Percentiles rank a stretch among this genome's conserved stretches.
Conservation (phyloP, 2,888 invertebrate species). For the Phoronis australis region DNA sequence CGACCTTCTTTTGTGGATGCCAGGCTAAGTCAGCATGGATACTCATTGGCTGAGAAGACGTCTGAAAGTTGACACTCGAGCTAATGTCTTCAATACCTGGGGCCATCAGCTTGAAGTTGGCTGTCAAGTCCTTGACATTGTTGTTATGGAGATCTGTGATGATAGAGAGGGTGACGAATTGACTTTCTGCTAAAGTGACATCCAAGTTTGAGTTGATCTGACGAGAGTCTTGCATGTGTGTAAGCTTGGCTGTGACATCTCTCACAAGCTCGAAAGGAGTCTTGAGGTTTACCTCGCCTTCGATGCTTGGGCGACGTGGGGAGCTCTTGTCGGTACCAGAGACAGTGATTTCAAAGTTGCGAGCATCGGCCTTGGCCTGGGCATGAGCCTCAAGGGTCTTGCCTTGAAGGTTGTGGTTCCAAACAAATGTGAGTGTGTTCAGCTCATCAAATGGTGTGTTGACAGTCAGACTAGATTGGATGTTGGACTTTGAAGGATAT, state of each 20-base stretch:
- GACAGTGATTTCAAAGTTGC: too few species aligned
- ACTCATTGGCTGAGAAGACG: slow-evolving; percentile 16
- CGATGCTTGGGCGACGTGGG: too few species aligned
- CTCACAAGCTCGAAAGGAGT: slow-evolving; percentile 22
- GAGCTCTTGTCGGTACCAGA: too few species aligned
- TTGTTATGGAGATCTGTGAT: too few species aligned
- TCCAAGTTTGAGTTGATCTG: too few species aligned
- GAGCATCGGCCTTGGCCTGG: too few species aligned
- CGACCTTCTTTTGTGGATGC: slow-evolving; percentile 13
- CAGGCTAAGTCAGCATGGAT: slow-evolving; percentile 15
- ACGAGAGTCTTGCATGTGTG: slow-evolving; percentile 13
- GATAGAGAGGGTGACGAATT: slow-evolving; percentile 16
- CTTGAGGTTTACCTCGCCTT: slow-evolving; percentile 15
- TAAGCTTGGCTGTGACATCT: slow-evolving; percentile 16
- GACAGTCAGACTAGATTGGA: too few species aligned
- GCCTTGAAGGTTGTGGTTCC: too few species aligned
- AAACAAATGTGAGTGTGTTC: too few species aligned
- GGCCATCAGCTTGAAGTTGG: slow-evolving; percentile 14
- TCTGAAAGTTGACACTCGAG: slow-evolving; percentile 14
- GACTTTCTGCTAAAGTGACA: slow-evolving; percentile 19
- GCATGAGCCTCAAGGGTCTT: too few species aligned
- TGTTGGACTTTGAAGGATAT: too few species aligned
- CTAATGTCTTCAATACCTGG: slow-evolving; percentile 16
- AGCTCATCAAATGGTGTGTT: too few species aligned
- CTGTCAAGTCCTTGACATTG: slow-evolving; percentile 9